These are phyloP conservation scores for Acanthosepion lycidas DNA, from an alignment of 2,888 invertebrate species.

Conservation along the genomic window DNA sequence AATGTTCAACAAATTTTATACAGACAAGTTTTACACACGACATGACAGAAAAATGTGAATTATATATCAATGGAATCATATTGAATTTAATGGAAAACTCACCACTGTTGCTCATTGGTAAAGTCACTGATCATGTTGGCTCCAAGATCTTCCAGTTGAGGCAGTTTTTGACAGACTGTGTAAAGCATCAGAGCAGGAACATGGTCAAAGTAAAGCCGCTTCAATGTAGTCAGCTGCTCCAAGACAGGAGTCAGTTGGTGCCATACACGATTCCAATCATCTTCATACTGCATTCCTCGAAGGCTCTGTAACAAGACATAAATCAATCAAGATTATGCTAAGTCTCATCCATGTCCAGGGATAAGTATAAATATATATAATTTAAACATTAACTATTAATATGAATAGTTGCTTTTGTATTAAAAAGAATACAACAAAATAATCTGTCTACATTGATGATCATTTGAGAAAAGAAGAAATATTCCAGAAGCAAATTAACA, in stretches of 20 bases:
- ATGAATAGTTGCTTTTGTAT: too few species aligned
- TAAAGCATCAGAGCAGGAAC: conserved; percentile 66
- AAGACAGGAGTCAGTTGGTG: conserved; percentile 61
- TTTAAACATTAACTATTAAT: too few species aligned
- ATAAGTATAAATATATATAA: too few species aligned
- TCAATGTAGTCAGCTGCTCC: conserved; percentile 57
- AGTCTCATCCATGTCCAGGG: not conserved
- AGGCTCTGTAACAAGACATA: conserved; percentile 58
- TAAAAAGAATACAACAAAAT: too few species aligned
- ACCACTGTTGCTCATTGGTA: conserved; percentile 60
- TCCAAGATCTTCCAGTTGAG: conserved; percentile 59
- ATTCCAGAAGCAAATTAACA: too few species aligned
- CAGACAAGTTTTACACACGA: not conserved
- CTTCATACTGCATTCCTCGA: conserved; percentile 58
- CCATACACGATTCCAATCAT: conserved; percentile 65
- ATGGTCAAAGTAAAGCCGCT: conserved; percentile 62
- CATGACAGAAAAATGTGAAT: not conserved
- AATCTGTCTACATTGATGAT: too few species aligned
- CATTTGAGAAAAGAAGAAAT: too few species aligned
- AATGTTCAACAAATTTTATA: not conserved
- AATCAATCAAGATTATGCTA: not conserved
- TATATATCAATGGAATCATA: not conserved
- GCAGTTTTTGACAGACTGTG: conserved; percentile 59
- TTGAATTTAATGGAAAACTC: conserved; percentile 48
- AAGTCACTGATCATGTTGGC: conserved; percentile 64